phyloP scores from a whole-genome alignment of 2,113 vertebrate species.

The Motacilla tschutschensis region DNA sequence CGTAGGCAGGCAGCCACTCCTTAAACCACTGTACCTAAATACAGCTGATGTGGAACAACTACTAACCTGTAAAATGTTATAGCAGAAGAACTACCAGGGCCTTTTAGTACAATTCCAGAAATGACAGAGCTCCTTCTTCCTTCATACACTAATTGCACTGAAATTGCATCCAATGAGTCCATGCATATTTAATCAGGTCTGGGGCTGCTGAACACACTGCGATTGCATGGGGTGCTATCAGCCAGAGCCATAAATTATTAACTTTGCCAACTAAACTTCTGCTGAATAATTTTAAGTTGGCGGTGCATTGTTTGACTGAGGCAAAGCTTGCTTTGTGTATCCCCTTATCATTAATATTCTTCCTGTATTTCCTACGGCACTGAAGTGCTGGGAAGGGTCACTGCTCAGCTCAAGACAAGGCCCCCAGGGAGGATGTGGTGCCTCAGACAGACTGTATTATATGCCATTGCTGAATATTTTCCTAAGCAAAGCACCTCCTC shows the following conservation, averaged over 20 bases:
- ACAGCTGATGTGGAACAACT: constrained; percentile 26
- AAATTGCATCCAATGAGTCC: constrained; percentile 55
- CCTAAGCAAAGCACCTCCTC: constrained; percentile 47
- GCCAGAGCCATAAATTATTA: constrained; percentile 61
- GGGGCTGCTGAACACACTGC: constrained; percentile 24
- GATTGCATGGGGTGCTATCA: constrained; percentile 27
- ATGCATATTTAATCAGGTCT: constrained; percentile 61
- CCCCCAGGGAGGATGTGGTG: constrained; percentile 46
- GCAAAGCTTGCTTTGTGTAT: constrained; percentile 16
- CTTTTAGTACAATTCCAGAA: constrained; percentile 15
- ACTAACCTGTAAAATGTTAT: neutral
- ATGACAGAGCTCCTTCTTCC: constrained; percentile 8
- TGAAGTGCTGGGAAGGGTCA: constrained; percentile 45
- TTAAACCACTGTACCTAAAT: constrained; percentile 13
- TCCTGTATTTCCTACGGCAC: constrained; percentile 14
- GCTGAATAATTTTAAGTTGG: constrained; percentile 37
- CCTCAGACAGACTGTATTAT: constrained; percentile 43
- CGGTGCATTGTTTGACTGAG: neutral
- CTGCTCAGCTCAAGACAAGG: constrained; percentile 29
- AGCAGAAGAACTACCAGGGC: constrained; percentile 7
- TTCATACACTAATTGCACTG: constrained; percentile 54
- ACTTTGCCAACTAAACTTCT: constrained; percentile 48
- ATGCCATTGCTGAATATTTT: neutral
- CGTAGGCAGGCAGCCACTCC: neutral
- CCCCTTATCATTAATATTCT: constrained; percentile 60